phyloP scores from a whole-genome alignment of 2,113 vertebrate genomes.

The Lycocorax pyrrhopterus region DNA sequence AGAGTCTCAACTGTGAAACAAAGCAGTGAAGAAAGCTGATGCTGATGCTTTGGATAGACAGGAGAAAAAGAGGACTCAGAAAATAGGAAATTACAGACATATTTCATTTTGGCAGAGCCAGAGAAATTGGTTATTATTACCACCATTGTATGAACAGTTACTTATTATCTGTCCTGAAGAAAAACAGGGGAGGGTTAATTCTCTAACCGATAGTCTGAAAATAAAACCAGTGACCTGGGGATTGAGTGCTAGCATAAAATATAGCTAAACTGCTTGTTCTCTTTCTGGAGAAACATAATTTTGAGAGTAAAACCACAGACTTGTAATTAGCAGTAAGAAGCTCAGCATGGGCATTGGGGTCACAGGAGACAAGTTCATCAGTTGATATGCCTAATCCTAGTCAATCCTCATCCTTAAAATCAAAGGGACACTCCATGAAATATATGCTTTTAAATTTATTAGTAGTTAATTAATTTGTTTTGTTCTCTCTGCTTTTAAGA shows the following conservation, averaged over 20 bases:
- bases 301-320: not conserved
- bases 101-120: conserved; percentile 39
- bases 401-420: not conserved
- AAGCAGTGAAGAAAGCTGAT: conserved; percentile 41
- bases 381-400: not conserved
- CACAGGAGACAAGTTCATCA: not conserved
- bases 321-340: not conserved
- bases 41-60: conserved; percentile 44
- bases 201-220: not conserved
- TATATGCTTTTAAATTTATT: not conserved
- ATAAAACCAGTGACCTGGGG: not conserved
- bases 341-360: not conserved
- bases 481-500: not conserved
- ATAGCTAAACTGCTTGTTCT: not conserved
- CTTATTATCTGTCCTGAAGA: not conserved
- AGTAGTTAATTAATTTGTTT: not conserved
- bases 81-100: conserved; percentile 50
- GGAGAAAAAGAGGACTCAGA: not conserved
- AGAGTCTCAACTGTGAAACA: conserved; percentile 42
- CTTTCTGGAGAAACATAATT: not conserved
- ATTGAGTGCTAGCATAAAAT: not conserved
- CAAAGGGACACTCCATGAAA: not conserved
- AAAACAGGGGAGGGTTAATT: not conserved
- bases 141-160: not conserved
- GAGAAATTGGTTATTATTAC: conserved; percentile 16